phyloP scores from a whole-genome alignment of 53 echinoderm and acorn worm genomes.

The Pentamera pediparva region DNA sequence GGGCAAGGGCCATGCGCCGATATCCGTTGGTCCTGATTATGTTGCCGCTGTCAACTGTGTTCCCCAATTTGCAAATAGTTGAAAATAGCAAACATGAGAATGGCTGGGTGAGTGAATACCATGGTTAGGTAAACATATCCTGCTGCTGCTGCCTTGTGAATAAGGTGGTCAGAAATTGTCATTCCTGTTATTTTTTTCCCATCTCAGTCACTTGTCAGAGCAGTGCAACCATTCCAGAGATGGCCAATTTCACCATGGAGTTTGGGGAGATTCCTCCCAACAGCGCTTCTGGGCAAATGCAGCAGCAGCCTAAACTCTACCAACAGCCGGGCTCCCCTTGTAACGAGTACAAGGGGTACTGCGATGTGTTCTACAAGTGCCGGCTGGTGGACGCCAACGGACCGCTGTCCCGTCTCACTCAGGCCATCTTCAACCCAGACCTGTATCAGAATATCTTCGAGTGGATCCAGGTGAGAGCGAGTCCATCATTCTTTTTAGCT shows the following conservation, averaged over 20 bases:
- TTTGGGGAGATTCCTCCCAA: constrained; percentile 39
- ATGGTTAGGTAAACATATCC: too few relatives aligned
- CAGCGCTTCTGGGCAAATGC: background rate
- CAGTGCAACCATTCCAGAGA: constrained; percentile 8
- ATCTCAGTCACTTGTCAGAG: constrained; percentile 41
- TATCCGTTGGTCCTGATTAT: too few relatives aligned
- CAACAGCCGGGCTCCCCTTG: constrained; percentile 88
- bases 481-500: too few relatives aligned
- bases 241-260: constrained; percentile 38
- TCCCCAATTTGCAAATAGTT: too few relatives aligned
- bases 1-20: too few relatives aligned
- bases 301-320: too few relatives aligned
- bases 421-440: constrained; percentile 83
- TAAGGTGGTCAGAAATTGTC: background rate
- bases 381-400: constrained; percentile 84
- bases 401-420: constrained; percentile 73
- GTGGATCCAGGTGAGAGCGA: constrained; percentile 72
- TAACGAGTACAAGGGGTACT: constrained; percentile 76
- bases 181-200: too few relatives aligned
- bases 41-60: too few relatives aligned
- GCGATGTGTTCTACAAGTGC: constrained; percentile 91
- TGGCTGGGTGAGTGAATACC: too few relatives aligned
- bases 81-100: too few relatives aligned
- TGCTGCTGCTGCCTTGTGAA: too few relatives aligned
- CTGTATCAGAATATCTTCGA: constrained; percentile 76